Base-by-base conservation (phyloP, 1,140 invertebrate genomes). In the Drosophila neocordata region DNA sequence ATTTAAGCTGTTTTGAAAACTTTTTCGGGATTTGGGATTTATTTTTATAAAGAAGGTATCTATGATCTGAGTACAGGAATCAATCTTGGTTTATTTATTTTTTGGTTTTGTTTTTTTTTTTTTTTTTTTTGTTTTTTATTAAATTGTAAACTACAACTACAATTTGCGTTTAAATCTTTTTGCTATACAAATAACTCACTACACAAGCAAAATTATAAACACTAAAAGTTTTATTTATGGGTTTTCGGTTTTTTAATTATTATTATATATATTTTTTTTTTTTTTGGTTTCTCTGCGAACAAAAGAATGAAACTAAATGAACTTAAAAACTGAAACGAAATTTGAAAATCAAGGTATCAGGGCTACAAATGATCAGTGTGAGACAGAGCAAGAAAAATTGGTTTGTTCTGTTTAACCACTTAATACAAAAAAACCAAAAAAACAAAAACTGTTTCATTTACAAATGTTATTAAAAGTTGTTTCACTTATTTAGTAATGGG, bases 181-280 rank as follows among this genome's bases (percentile, higher is more conserved):
- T 74, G 69, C 69, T 78, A 73, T 65, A 79, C 75, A 79, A 79
- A 65, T 70, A 63, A 74, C 57, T 65, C 41, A 48, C 77, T 79
- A 79, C 77, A 66, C 77, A 79, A 79, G 77, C 77, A 79, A 78
- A 79, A 68, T 72, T 48, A 71, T 77, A 68, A 79, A 73, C 66
- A 74, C 52, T 64, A 70, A 79, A 51, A 27, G 65, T 48, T 48
- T 20, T 9, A 48, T 48, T 48, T 48, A 48, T 18, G 9, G 9
- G 41, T 48, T 48, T 48, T 48, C 41, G 8, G 7, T 20, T 48
- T 48, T 15, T 13, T 15, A n/a, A n/a, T n/a, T 48, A 20, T 48
- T 48, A 4, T 24, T 24, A 2, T 4, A 15, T 44, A 15, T 44
- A 7, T 41, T 13, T 41, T 41, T 44, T 44, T 38, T 7, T 4